Evolutionary conservation across 2,888 invertebrate genomes (phyloP).

Genomic region (Theretra japonica): DNA sequence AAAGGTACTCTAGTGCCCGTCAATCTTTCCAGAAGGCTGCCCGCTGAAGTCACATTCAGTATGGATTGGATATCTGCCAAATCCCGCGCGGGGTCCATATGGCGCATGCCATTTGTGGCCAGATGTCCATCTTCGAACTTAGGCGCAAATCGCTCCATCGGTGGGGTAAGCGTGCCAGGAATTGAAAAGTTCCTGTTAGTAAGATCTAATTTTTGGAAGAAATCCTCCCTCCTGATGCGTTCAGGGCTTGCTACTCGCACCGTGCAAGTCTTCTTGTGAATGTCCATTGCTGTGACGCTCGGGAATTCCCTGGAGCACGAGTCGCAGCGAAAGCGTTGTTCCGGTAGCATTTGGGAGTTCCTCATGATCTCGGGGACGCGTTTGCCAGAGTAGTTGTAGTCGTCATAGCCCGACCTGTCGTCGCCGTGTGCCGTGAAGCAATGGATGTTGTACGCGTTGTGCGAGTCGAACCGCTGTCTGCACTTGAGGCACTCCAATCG

Average conservation of each 20-base stretch:
- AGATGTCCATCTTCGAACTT: conserved; percentile 74
- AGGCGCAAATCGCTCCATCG: conserved; percentile 74
- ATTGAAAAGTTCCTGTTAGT: conserved; percentile 87
- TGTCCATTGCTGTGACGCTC: conserved; percentile 87
- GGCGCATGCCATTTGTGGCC: conserved; percentile 70
- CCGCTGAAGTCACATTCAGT: conserved; percentile 89
- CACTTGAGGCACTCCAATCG: conserved; percentile 89
- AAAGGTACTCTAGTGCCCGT: conserved; percentile 74
- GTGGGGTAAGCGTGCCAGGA: conserved; percentile 75
- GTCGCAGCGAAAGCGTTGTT: conserved; percentile 88
- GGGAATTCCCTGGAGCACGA: conserved; percentile 90
- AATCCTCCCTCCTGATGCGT: conserved; percentile 89
- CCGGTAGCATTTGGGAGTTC: conserved; percentile 83
- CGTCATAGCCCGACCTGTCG: conserved; percentile 87
- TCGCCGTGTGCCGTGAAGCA: conserved; percentile 86
- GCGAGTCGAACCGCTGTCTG: conserved; percentile 89
- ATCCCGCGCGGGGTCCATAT: conserved; percentile 87
- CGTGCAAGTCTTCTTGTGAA: conserved; percentile 84
- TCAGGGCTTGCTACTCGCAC: conserved; percentile 79
- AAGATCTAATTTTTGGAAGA: conserved; percentile 92
- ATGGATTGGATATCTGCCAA: conserved; percentile 95
- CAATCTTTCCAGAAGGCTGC: conserved; percentile 87
- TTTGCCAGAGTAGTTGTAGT: conserved; percentile 91
- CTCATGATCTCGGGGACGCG: conserved; percentile 92
- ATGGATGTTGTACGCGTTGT: conserved; percentile 89